Base-by-base conservation (phyloP, 2,888 invertebrate genomes). In the Galerucella calmariensis region DNA sequence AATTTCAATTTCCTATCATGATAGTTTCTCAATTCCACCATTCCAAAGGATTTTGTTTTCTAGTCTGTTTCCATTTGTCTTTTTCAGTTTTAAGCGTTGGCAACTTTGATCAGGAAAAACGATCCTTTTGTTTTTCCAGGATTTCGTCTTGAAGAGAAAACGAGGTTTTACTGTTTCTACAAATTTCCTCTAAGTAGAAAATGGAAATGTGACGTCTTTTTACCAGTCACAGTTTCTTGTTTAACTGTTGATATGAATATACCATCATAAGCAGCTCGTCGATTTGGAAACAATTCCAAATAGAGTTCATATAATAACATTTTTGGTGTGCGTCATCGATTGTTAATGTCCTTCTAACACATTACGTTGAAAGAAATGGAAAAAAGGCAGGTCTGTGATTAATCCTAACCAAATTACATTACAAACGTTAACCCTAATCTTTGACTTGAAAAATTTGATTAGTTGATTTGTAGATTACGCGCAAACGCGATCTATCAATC, bases 21-120 rank as follows among this genome's bases (percentile, higher is more conserved):
- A 65, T 65, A 65, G 63, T 46, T 65, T 65, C 63, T 65, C 63
- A 20, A 65, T 65, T 35, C 61, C 61, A 2, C 24, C 61, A 27
- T 63, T 65, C 20, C 20, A 10, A 65, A 27, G 11, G 46, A 65
- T 46, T 65, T 65, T 46, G 63, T 65, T 65, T 65, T 65, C 46
- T 65, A 41, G 11, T 65, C n/a, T 16, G 63, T 46, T 41, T 65
- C 63, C 63, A 65, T 65, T 65, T 65, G 46, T 65, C 63, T 65
- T 65, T 44, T 46, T 65, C 63, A 65, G 63, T 46, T 46, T 65
- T 65, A 65, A 65, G 63, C 46, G 63, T 20, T 65, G 46, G 41
- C 63, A 65, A 65, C 46, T 65, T 65, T 46, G 63, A 65, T 65
- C 63, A 65, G 63, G 63, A 65, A 46, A 65, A 65, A 65, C 63